Base-by-base conservation (phyloP, 2,888 invertebrate genomes). In the Melinaea menophilus region DNA sequence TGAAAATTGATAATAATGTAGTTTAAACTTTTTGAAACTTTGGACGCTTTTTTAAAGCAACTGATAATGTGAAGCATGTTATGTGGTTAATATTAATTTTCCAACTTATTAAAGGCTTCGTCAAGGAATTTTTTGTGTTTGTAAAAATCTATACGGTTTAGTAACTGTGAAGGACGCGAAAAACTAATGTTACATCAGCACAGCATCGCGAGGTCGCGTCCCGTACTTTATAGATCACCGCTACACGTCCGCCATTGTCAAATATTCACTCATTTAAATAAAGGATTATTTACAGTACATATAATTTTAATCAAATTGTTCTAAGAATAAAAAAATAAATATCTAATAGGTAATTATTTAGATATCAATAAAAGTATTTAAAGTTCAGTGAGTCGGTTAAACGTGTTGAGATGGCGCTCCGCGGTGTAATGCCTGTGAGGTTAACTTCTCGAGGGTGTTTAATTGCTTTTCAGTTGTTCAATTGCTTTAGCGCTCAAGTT, bases 381-480 rank as follows among this genome's bases (percentile, higher is more conserved):
- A 48, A 31, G 9, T 31, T 51, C 11, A 7, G 7, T 51, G 4
- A 22, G 9, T 46, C 12, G 7, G 31, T 31, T 51, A 51, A 51
- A 51, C 31, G 51, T 51, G 22, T 51, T 51, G n/a, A 51, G 31
- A 51, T 48, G 48, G n/a, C n/a, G 12, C 11, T 51, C 51, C 51
- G 5, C 51, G 22, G 51, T 51, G 3, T 22, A 9, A 31, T 51
- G 51, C 51, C 48, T 48, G 48, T 51, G 51, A 51, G 51, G 51
- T 51, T 51, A 51, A 51, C 51, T 51, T 51, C 51, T 51, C 11
- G 57, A 45, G 33, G 55, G 63, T 61, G 48, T 63, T 46, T 61
- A 66, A 66, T 66, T 66, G 63, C 60, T 63, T 66, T 62, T 45
- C 45, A 66, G 47, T 61, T 58, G 55, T 58, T 55, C 35, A 55